Evolutionary conservation across 2,888 invertebrate genomes (phyloP).

Genomic region (Auanema sp.): DNA sequence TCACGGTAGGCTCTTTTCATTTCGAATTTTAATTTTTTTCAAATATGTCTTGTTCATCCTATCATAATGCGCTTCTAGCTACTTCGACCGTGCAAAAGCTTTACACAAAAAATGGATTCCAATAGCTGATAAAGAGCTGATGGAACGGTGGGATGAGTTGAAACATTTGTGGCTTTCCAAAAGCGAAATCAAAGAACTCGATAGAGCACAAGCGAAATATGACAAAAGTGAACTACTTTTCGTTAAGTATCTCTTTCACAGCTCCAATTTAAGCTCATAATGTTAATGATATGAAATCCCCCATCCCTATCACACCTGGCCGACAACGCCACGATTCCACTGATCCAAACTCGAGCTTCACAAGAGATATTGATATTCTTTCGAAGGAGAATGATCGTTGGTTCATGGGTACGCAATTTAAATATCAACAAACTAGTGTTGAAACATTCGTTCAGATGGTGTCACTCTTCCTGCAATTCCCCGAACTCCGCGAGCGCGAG

Average conservation of each 20-base stretch:
- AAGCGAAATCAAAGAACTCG: slow-evolving; percentile 11
- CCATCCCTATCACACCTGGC: slow-evolving; percentile 12
- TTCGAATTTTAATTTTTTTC: neutral
- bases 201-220: slow-evolving; percentile 17
- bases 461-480: neutral
- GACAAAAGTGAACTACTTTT: slow-evolving; percentile 10
- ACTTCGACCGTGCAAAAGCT: slow-evolving; percentile 13
- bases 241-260: neutral
- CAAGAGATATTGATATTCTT: slow-evolving; percentile 2
- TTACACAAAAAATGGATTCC: slow-evolving; percentile 18
- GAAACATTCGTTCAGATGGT: neutral
- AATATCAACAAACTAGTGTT: neutral
- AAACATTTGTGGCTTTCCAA: slow-evolving; percentile 12
- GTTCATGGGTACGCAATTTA: slow-evolving; percentile 7
- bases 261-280: neutral
- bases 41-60: neutral
- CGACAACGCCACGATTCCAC: slow-evolving; percentile 10
- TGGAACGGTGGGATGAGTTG: slow-evolving; percentile 12
- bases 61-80: slow-evolving; percentile 2
- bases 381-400: slow-evolving; percentile 5
- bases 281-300: neutral
- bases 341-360: slow-evolving; percentile 12
- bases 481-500: slow-evolving; percentile 3
- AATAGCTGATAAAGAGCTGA: slow-evolving; percentile 15
- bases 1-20: slow-evolving; percentile 8